Base-by-base conservation (phyloP, 1,140 invertebrate species). In the Drosophila takahashii region DNA sequence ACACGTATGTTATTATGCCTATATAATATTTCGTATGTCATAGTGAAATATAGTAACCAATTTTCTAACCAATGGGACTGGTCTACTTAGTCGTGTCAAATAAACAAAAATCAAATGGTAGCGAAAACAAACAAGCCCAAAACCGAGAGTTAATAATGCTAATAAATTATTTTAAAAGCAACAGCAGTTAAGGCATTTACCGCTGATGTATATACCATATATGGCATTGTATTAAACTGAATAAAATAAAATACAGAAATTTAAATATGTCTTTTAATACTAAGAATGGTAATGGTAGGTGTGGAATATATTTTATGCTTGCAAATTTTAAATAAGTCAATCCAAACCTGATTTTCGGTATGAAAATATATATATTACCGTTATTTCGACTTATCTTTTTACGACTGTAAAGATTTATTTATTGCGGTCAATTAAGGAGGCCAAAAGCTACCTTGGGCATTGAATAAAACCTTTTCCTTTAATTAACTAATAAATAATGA, bases 61-160 rank as follows among this genome's bases (percentile, higher is more conserved):
- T 89, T 87, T 89, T 84, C 67, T 86, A 89, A 89, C 84, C 84
- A 89, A 89, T 89, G 84, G 84, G 84, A 84, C 84, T 87, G 84
- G 84, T 87, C 84, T 87, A 89, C 77, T 77, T 87, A 87, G 84
- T 87, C 84, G 84, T 86, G 78, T 86, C 79, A 77, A 80, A 79
- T 39, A 69, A 56, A 48, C 10, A 77, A 52, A 52, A 64, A 37
- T 18, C 39, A 51, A 77, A 60, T 47, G 45, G 51, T 32, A 50
- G 47, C 47, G 27, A 22, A 22, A 22, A 29, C n/a, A 50, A 48
- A 8, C 27, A 62, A 75, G 61, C 71, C 65, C 61, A 74, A 80
- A 59, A 66, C 16, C 64, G 52, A 65, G 53, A 79, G 64, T 75
- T 70, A 64, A 64, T 51, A 54, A 71, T 60, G 78, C 78, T 81